phyloP scores from a whole-genome alignment of 2,888 invertebrate species.

The Caenorhabditis drosophilae region DNA sequence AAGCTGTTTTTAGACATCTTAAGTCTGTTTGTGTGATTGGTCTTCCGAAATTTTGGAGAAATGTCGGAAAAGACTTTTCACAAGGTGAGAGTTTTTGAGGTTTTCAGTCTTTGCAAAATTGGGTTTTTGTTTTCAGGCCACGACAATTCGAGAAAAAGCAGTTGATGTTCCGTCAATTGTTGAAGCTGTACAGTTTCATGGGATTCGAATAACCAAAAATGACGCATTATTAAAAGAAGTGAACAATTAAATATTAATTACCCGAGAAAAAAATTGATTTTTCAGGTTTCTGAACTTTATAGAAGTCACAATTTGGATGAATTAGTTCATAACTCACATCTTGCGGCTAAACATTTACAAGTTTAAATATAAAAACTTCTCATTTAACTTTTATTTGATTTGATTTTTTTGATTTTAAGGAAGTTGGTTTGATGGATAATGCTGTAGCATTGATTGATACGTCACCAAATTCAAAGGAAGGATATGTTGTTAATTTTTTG shows the following conservation, averaged over 20 bases:
- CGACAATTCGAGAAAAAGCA: conserved; percentile 46
- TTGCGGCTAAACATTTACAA: conserved; percentile 62
- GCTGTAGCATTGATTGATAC: conserved; percentile 87
- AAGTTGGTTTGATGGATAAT: conserved; percentile 83
- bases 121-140: conserved; percentile 23
- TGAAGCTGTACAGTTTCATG: conserved; percentile 65
- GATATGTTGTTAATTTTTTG: conserved; percentile 80
- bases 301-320: conserved; percentile 85
- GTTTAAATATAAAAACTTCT: conserved; percentile 23
- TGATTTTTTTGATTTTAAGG: conserved; percentile 34
- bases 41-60: too few species aligned
- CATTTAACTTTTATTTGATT: neutral
- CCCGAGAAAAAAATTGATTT: conserved; percentile 2
- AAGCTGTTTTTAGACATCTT: neutral
- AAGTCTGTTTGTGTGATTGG: too few species aligned
- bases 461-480: conserved; percentile 74
- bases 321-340: conserved; percentile 59
- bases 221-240: conserved; percentile 74
- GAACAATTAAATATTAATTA: neutral
- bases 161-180: conserved; percentile 47
- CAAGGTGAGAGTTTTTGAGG: conserved; percentile 14
- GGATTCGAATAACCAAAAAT: conserved; percentile 57
- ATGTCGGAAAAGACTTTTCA: conserved; percentile 48
- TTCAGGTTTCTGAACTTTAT: conserved; percentile 77
- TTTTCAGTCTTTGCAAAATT: neutral